Conservation (phyloP, 2,888 invertebrate genomes). For the Leuctra nigra region DNA sequence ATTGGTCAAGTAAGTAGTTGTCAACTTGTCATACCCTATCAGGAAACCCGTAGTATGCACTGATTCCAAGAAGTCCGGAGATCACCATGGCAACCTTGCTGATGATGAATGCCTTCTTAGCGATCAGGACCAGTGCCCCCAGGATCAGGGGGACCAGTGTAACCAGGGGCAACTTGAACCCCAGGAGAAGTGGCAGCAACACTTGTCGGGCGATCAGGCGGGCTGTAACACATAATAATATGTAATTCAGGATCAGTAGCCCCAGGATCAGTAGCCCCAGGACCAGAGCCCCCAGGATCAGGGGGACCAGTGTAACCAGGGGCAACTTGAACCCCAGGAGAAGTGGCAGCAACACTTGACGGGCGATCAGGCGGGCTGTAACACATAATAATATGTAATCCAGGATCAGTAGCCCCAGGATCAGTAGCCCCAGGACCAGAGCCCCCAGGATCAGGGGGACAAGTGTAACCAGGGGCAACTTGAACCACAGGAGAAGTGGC, state of each 20-base stretch:
- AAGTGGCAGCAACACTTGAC: constrained; percentile 68
- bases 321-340: constrained; percentile 76
- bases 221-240: no score
- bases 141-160: constrained; percentile 67
- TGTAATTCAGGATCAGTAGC: no score
- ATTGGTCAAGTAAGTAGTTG: no score
- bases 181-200: constrained; percentile 68
- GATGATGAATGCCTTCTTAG: constrained; percentile 69
- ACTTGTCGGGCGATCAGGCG: constrained; percentile 63
- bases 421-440: no score
- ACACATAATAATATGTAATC: constrained; percentile 34
- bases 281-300: constrained; percentile 62
- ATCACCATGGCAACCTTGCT: constrained; percentile 68
- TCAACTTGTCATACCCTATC: constrained; percentile 12
- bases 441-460: constrained; percentile 68
- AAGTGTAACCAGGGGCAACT: constrained; percentile 68
- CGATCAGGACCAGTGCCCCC: constrained; percentile 60
- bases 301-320: constrained; percentile 62
- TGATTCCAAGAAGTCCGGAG: constrained; percentile 58
- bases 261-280: no score
- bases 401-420: no score
- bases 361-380: constrained; percentile 63
- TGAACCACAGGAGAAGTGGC: constrained; percentile 70
- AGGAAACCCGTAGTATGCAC: constrained; percentile 12
- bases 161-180: constrained; percentile 71